Conservation (phyloP, 1,140 invertebrate species). For the Drosophila arawakana region DNA sequence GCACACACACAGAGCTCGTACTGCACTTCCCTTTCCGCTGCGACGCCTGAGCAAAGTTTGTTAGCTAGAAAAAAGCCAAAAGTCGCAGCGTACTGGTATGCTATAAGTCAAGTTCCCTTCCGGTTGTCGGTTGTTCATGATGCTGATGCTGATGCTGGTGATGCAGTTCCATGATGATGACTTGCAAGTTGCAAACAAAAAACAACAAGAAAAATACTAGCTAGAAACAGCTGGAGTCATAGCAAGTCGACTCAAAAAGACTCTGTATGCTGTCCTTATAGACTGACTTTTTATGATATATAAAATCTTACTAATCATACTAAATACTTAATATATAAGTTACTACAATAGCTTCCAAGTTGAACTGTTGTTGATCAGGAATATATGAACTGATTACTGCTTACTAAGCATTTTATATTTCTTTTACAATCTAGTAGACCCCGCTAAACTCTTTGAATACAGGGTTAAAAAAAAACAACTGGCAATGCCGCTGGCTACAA, state of each 20-base stretch:
- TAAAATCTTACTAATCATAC: too few relatives aligned
- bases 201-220: neutral
- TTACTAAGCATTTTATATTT: too few relatives aligned
- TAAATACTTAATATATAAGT: too few relatives aligned
- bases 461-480: conserved; percentile 35
- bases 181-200: neutral
- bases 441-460: too few relatives aligned
- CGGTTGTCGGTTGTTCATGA: conserved; percentile 43
- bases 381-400: too few relatives aligned
- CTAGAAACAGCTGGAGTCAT: neutral
- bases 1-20: neutral
- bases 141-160: conserved; percentile 11
- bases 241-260: too few relatives aligned
- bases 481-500: conserved; percentile 48
- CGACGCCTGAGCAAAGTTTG: conserved; percentile 62
- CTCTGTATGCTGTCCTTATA: too few relatives aligned
- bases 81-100: conserved; percentile 20
- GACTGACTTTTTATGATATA: too few relatives aligned
- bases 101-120: conserved; percentile 72
- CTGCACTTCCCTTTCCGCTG: conserved; percentile 78
- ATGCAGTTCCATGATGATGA: conserved; percentile 3
- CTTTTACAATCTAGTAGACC: too few relatives aligned
- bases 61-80: conserved; percentile 34
- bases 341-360: too few relatives aligned
- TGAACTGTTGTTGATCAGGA: too few relatives aligned